phyloP scores from a whole-genome alignment of 2,797 vertebrate genomes.

The Glossophaga mutica region DNA sequence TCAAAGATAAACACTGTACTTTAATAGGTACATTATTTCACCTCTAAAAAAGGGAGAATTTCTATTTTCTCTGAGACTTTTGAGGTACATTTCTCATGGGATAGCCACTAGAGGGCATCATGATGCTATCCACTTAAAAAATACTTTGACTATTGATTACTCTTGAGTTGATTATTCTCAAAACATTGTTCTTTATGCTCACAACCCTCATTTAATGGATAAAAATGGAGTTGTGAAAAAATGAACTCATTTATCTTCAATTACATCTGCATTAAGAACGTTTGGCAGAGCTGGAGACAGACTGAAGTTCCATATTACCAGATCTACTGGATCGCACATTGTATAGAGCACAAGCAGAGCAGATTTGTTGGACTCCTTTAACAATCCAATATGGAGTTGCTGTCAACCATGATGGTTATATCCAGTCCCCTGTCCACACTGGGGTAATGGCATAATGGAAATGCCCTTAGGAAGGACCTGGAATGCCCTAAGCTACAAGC shows the following conservation, averaged over 20 bases:
- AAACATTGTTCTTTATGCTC: background rate
- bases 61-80: background rate
- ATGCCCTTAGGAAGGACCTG: background rate
- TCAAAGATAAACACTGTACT: background rate
- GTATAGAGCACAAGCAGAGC: background rate
- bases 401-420: background rate
- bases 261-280: background rate
- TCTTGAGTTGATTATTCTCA: slow-evolving; percentile 46
- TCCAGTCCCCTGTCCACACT: background rate
- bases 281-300: background rate
- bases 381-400: background rate
- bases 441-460: background rate
- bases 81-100: background rate
- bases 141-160: slow-evolving; percentile 62
- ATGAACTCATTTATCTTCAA: background rate
- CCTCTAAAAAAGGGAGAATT: background rate
- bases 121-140: slow-evolving; percentile 60
- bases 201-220: background rate
- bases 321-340: background rate
- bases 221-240: background rate
- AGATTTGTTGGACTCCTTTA: background rate
- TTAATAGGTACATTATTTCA: background rate
- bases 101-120: slow-evolving; percentile 75
- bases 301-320: background rate
- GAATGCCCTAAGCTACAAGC: background rate